Conservation (phyloP, 2,888 invertebrate genomes). For the Aelia acuminata region DNA sequence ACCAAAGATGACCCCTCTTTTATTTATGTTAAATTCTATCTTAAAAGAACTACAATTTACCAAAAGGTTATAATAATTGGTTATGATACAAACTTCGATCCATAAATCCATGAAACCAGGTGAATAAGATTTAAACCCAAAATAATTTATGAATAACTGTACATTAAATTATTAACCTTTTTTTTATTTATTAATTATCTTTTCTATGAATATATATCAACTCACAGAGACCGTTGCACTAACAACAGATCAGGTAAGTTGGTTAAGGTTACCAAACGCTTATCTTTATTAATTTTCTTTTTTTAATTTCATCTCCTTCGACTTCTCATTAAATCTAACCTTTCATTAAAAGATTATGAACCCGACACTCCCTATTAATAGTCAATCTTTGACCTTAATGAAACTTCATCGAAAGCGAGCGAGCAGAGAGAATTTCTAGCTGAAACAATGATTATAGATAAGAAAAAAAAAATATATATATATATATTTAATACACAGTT, state of each 20-base stretch:
- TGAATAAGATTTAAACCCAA: background rate
- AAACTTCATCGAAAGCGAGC: constrained; percentile 11
- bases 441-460: background rate
- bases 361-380: background rate
- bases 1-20: too few relatives aligned
- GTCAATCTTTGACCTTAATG: constrained; percentile 24
- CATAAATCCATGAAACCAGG: too few relatives aligned
- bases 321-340: constrained; percentile 23
- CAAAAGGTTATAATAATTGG: too few relatives aligned
- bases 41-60: too few relatives aligned
- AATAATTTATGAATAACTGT: background rate
- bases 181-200: background rate
- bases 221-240: background rate
- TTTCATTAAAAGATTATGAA: constrained; percentile 33
- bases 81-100: too few relatives aligned
- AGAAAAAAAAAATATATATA: background rate
- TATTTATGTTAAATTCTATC: too few relatives aligned
- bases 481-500: background rate
- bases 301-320: background rate
- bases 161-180: background rate
- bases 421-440: background rate
- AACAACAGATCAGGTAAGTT: constrained; percentile 25
- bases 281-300: constrained; percentile 37
- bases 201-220: background rate
- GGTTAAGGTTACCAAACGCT: constrained; percentile 9